These are phyloP conservation scores for Meiosimyza decipiens DNA, from an alignment of 2,888 invertebrate species.

Conservation along the genomic window DNA sequence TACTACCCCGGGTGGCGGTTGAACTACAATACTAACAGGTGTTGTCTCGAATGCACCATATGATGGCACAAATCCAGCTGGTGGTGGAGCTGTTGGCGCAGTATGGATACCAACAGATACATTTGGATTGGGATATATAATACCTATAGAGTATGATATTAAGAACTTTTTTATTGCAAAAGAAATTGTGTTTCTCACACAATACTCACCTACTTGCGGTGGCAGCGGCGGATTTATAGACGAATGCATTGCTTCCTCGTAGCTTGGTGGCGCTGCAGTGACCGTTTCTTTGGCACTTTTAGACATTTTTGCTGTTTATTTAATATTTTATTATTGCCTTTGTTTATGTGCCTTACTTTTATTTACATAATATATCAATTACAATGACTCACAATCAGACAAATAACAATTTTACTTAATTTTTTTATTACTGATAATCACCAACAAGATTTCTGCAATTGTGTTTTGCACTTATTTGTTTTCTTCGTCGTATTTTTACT, in stretches of 20 bases:
- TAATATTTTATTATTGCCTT: neutral
- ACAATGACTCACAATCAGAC: constrained; percentile 6
- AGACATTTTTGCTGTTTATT: constrained; percentile 10
- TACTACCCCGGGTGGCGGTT: constrained; percentile 70
- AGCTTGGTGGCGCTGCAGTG: constrained; percentile 42
- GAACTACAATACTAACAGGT: constrained; percentile 72
- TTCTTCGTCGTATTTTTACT: neutral
- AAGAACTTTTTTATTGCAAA: neutral
- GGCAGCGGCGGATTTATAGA: constrained; percentile 37
- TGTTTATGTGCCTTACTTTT: neutral
- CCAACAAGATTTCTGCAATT: neutral
- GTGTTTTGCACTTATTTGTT: neutral
- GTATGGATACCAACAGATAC: constrained; percentile 47
- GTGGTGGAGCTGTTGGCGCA: constrained; percentile 41
- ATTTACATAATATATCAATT: neutral
- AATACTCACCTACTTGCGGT: constrained; percentile 45
- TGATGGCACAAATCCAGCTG: constrained; percentile 59
- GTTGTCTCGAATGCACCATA: constrained; percentile 68
- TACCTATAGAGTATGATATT: constrained; percentile 28
- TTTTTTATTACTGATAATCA: no score
- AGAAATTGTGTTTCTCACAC: neutral
- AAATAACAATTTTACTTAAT: no score
- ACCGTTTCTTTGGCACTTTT: constrained; percentile 19
- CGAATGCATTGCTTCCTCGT: constrained; percentile 46
- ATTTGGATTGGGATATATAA: constrained; percentile 46